Conservation (phyloP, 2,113 vertebrate species). For the Peromyscus leucopus region DNA sequence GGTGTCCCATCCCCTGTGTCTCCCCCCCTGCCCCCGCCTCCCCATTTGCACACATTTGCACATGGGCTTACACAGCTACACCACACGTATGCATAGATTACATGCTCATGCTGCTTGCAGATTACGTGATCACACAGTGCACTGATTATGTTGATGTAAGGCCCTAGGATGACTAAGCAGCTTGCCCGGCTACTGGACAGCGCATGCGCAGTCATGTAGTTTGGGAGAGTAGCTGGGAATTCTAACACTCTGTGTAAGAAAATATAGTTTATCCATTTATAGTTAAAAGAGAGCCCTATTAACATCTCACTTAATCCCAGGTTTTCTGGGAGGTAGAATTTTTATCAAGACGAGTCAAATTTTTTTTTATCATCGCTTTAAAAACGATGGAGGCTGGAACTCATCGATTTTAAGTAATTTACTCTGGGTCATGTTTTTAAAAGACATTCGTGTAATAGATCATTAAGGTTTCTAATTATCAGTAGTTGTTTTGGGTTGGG, state of each 20-base stretch:
- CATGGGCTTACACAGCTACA: too few relatives aligned
- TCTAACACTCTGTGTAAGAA: background rate
- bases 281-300: background rate
- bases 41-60: too few relatives aligned
- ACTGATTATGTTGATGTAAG: too few relatives aligned
- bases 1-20: too few relatives aligned
- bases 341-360: background rate
- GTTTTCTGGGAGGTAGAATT: slow-evolving; percentile 19
- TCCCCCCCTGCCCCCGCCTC: too few relatives aligned
- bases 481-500: background rate
- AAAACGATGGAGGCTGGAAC: background rate
- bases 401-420: background rate
- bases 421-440: background rate
- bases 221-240: too few relatives aligned
- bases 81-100: too few relatives aligned
- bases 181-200: too few relatives aligned
- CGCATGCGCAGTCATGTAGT: too few relatives aligned
- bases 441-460: background rate
- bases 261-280: background rate
- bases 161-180: too few relatives aligned
- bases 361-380: background rate
- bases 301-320: background rate
- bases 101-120: too few relatives aligned
- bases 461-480: background rate
- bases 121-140: too few relatives aligned